Percentiles rank a stretch among this genome's conserved stretches.
phyloP scores from a whole-genome alignment of 2,888 invertebrate species.

The Habrosyne pyritoides region DNA sequence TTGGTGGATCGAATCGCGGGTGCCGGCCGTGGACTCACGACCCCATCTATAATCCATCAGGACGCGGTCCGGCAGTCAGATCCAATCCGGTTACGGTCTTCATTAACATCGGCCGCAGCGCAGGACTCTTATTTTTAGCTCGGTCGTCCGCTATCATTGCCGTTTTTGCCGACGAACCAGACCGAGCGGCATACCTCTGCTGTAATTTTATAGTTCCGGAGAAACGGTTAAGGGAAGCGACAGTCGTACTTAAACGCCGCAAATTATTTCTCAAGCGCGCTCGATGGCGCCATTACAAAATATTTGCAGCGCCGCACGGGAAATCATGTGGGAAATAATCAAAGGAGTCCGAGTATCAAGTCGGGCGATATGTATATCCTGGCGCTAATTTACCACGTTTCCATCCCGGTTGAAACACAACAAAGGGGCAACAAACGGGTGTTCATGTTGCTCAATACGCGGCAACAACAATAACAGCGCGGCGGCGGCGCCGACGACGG shows the following conservation, averaged over 20 bases:
- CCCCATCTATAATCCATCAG: conserved; percentile 40
- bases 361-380: conserved; percentile 7
- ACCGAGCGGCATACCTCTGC: conserved; percentile 48
- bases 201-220: conserved; percentile 75
- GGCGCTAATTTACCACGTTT: conserved; percentile 5
- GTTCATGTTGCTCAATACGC: conserved; percentile 48
- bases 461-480: conserved; percentile 40
- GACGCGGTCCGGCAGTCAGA: conserved; percentile 45
- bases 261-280: conserved; percentile 62
- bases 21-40: not conserved
- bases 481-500: conserved; percentile 38
- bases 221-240: conserved; percentile 65
- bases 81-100: conserved; percentile 56
- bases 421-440: conserved; percentile 46
- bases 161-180: conserved; percentile 52
- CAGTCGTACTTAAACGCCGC: conserved; percentile 51
- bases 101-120: conserved; percentile 52
- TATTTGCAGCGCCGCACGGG: conserved; percentile 44
- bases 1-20: not conserved
- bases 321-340: conserved; percentile 11
- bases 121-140: conserved; percentile 59
- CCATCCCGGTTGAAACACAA: conserved; percentile 24
- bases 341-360: not conserved
- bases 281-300: conserved; percentile 63
- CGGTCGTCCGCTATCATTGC: conserved; percentile 45